phyloP scores from a whole-genome alignment of 2,888 invertebrate genomes.

The Andrena flavipes region DNA sequence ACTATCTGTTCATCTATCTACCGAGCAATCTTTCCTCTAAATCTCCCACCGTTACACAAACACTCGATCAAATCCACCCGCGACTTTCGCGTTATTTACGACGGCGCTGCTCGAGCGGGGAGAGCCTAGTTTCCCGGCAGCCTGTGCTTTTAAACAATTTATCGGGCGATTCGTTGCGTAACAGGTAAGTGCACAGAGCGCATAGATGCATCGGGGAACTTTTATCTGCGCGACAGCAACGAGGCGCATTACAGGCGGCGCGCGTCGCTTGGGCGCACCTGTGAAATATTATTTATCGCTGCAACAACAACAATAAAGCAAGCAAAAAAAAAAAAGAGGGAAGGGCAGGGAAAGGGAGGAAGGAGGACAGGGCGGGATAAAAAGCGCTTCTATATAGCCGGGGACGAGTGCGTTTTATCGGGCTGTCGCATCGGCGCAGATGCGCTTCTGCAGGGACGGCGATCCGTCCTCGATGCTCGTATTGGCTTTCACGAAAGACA shows the following conservation, averaged over 20 bases:
- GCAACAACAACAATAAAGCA: constrained; percentile 54
- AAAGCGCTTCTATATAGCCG: constrained; percentile 43
- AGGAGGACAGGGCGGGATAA: constrained; percentile 42
- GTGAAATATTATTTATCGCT: constrained; percentile 83
- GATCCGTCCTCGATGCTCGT: constrained; percentile 48
- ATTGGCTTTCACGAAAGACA: constrained; percentile 54
- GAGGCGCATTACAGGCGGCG: constrained; percentile 72
- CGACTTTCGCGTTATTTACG: constrained; percentile 55
- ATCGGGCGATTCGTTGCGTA: constrained; percentile 64
- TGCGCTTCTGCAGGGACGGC: constrained; percentile 67
- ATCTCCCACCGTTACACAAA: constrained; percentile 9
- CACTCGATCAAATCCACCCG: constrained; percentile 3
- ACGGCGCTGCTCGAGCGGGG: constrained; percentile 24
- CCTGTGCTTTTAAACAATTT: constrained; percentile 66
- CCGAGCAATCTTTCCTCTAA: background rate
- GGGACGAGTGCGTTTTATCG: constrained; percentile 75
- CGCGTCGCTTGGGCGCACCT: constrained; percentile 78
- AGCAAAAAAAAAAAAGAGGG: constrained; percentile 39
- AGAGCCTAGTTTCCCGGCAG: constrained; percentile 40
- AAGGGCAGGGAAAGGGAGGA: constrained; percentile 30
- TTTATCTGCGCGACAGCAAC: constrained; percentile 66
- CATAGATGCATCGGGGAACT: constrained; percentile 47
- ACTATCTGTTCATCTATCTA: no score
- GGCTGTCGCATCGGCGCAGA: constrained; percentile 78
- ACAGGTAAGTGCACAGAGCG: constrained; percentile 60